Evolutionary conservation across 1,140 invertebrate species (phyloP), one percentile per base, ranked within the genome.

Genomic region (Caenorhabditis brenneri): DNA sequence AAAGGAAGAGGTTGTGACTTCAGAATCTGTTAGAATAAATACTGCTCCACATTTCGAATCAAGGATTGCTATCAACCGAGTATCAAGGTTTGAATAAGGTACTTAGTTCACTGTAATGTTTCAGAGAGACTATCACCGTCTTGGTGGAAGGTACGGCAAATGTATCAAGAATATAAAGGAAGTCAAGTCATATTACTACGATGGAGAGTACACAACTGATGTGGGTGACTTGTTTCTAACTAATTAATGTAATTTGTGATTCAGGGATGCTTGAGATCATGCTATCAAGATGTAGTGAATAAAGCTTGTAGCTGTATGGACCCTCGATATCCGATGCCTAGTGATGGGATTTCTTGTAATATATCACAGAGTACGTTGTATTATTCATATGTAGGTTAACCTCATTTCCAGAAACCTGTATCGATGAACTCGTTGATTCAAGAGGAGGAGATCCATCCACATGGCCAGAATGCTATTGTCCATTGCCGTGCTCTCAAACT

Each of bases 241-340:
- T 12, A 22, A 16, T 46, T 1, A 10, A 27, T 79, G 6, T 22
- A 27, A 48, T 24, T 0, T 19, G 39, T 31, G 3, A 9, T 80
- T 84, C 48, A 85, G 84, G 85, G 85, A 49, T 86, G 85, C 46
- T 48, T 86, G 9, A 33, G 85, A 22, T 83, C 80, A 5, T 86
- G 85, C 42, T 86, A 86, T 42, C 85, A 86, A 69, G 85, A 86
- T 42, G 74, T 80, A 1, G 78, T 86, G 31, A 39, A 31, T 46
- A 36, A 78, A 19, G 27, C 27, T n/a, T 86, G 85, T 78, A 42
- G 42, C 9, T 86, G 85, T 39, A 86, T 86, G 85, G 85, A 86
- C 33, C 83, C 85, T 0, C 12, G 85, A n/a, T 86, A 84, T 33
- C 83, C 85, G 0, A 79, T 49, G 65, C 29, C 48, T 24, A 22